Base-by-base conservation (phyloP, 2,797 vertebrate genomes). In the Sebastes melanostomus region DNA sequence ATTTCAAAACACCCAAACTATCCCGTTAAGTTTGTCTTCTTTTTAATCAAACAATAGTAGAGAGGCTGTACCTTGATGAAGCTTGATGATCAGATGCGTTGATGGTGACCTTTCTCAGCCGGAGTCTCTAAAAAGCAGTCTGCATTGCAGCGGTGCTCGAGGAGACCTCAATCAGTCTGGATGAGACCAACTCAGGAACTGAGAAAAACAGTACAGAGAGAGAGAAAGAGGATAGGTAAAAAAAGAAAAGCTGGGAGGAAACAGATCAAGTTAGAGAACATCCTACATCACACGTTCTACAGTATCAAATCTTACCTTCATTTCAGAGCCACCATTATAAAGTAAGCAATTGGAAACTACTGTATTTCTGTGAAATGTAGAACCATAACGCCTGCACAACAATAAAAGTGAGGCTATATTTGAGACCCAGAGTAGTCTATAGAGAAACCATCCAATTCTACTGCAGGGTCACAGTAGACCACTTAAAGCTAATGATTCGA, bases 1-100 rank as follows among this genome's bases (percentile, higher is more conserved):
- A 46, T 16, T 46, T 46, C 42, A 46, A 46, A 46, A 46, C 42
- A 46, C 42, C 6, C 42, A 18, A 46, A 46, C 42, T 46, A 46
- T 46, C 42, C 42, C 16, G 0, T 46, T 46, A 25, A 12, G 1
- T 65, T 60, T 30, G 8, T 27, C 20, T 56, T 83, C 2, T 50
- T 50, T 70, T 58, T 0, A 38, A 32, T 29, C 0, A 50, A 75
- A 68, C 8, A 38, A 20, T 1, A 13, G 4, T 30, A 1, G 2
- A 66, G 12, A 70, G 9, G 18, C 18, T 32, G 4, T 82, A 92
- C 90, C 87, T 89, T 80, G 79, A 55, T 73, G 65, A 70, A 75
- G 50, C 36, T 63, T 72, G 73, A 80, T 77, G 24, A 36, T 55
- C 60, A 62, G 12, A 73, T 61, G 70, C 60, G 25, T n/a, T 62